Conservation (phyloP, 2,797 vertebrate genomes). For the Xiphophorus birchmanni region DNA sequence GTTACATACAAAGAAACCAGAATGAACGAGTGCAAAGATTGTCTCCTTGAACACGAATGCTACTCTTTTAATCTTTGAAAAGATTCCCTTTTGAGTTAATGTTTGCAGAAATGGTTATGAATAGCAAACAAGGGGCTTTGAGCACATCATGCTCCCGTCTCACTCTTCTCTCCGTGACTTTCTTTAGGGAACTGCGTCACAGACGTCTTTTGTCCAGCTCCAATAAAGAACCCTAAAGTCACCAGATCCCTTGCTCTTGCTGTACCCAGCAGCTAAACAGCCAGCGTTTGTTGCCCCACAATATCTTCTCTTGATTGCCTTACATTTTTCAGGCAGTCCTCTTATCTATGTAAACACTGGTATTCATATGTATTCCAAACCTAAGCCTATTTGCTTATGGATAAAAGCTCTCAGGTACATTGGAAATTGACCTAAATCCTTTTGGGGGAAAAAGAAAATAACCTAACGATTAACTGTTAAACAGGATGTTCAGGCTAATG, state of each 20-base stretch:
- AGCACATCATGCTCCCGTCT: slow-evolving; percentile 49
- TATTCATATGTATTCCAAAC: background rate
- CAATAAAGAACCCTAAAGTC: slow-evolving; percentile 36
- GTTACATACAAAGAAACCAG: background rate
- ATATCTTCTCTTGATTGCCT: background rate
- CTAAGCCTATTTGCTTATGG: background rate
- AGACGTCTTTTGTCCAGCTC: slow-evolving; percentile 31
- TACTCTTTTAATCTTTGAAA: slow-evolving; percentile 42
- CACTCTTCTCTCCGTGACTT: background rate
- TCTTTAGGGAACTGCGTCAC: slow-evolving; percentile 29
- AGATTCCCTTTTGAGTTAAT: slow-evolving; percentile 46
- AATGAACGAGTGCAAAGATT: background rate
- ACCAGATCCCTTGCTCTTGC: slow-evolving; percentile 6
- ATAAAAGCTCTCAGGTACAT: background rate
- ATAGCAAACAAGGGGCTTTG: slow-evolving; percentile 37
- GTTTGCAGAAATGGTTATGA: slow-evolving; percentile 49
- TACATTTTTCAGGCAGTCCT: slow-evolving; percentile 9
- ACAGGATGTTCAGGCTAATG: slow-evolving; percentile 49
- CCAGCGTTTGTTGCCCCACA: background rate
- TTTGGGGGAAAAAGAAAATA: slow-evolving; percentile 4
- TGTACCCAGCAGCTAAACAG: slow-evolving; percentile 1
- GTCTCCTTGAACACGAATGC: slow-evolving; percentile 10
- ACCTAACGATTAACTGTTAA: slow-evolving; percentile 15
- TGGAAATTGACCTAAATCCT: slow-evolving; percentile 10
- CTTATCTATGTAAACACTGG: slow-evolving; percentile 26